Conservation (phyloP, 2,113 vertebrate genomes). For the Himantopus leucocephalus region DNA sequence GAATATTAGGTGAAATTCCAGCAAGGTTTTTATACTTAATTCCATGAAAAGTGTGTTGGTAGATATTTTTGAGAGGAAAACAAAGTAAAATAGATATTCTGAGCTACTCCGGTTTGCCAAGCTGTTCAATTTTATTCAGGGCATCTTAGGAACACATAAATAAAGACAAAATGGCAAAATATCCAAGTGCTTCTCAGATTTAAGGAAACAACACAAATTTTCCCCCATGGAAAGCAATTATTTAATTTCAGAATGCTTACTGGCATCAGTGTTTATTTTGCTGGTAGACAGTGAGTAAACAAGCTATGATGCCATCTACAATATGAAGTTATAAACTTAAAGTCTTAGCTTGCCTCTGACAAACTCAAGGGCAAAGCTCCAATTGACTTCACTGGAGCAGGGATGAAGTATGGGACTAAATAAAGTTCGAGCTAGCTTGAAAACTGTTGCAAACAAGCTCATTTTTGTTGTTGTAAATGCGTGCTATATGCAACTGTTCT, state of each 20-base stretch:
- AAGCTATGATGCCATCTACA: background rate
- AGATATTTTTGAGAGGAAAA: background rate
- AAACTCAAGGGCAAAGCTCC: constrained; percentile 12
- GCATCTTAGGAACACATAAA: background rate
- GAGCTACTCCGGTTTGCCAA: background rate
- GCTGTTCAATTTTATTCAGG: background rate
- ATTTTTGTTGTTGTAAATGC: background rate
- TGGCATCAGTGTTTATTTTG: background rate
- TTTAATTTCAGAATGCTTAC: background rate
- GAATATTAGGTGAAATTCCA: background rate
- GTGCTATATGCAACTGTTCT: background rate
- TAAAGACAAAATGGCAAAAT: constrained; percentile 1
- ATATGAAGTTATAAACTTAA: background rate
- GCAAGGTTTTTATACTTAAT: background rate
- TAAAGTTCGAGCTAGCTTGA: background rate
- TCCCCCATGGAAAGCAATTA: background rate
- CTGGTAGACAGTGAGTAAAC: background rate
- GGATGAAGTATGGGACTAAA: background rate
- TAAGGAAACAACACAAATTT: background rate
- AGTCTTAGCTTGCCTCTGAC: background rate
- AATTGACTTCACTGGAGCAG: background rate
- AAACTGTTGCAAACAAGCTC: background rate
- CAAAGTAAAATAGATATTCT: background rate
- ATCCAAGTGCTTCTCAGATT: background rate
- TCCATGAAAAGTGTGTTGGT: background rate